phyloP scores from a whole-genome alignment of 2,888 invertebrate species.

The Drosophila differens region DNA sequence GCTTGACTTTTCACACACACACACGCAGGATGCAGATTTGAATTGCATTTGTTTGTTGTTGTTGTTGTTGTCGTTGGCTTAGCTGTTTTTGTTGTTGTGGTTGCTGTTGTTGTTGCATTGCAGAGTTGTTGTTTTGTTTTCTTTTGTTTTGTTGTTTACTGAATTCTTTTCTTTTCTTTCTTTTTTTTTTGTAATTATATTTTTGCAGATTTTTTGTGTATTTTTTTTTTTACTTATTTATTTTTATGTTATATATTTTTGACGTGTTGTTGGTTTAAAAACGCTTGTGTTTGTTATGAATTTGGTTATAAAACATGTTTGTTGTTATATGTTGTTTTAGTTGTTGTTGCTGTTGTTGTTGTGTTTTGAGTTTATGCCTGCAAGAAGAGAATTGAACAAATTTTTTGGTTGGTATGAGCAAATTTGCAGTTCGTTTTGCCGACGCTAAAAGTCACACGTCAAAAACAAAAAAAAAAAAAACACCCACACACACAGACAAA shows the following conservation, averaged over 20 bases:
- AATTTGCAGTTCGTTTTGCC: conserved; percentile 39
- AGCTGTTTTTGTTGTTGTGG: conserved; percentile 33
- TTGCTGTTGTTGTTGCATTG: conserved; percentile 54
- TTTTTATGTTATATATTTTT: conserved; percentile 27
- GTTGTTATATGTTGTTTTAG: conserved; percentile 43
- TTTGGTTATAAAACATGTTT: conserved; percentile 64
- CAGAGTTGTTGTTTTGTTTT: conserved; percentile 29
- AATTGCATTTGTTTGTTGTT: conserved; percentile 51
- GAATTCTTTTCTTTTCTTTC: not conserved
- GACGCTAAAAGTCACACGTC: conserved; percentile 43
- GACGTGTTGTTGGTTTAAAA: conserved; percentile 50
- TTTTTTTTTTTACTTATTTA: conserved; percentile 7
- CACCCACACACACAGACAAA: conserved; percentile 12
- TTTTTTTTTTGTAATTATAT: conserved; percentile 5
- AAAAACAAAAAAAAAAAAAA: conserved; percentile 11
- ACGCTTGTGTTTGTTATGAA: conserved; percentile 63
- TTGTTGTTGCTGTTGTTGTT: conserved; percentile 50
- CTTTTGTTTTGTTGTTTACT: conserved; percentile 31
- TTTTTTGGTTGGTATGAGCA: not conserved
- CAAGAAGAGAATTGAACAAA: conserved; percentile 23
- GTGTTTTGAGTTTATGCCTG: conserved; percentile 79
- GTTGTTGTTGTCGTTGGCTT: conserved; percentile 49
- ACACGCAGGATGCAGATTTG: conserved; percentile 57
- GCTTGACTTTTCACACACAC: conserved; percentile 69
- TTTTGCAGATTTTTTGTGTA: conserved; percentile 20